phyloP scores from a whole-genome alignment of 1,140 invertebrate genomes.

The Musca vetustissima region DNA sequence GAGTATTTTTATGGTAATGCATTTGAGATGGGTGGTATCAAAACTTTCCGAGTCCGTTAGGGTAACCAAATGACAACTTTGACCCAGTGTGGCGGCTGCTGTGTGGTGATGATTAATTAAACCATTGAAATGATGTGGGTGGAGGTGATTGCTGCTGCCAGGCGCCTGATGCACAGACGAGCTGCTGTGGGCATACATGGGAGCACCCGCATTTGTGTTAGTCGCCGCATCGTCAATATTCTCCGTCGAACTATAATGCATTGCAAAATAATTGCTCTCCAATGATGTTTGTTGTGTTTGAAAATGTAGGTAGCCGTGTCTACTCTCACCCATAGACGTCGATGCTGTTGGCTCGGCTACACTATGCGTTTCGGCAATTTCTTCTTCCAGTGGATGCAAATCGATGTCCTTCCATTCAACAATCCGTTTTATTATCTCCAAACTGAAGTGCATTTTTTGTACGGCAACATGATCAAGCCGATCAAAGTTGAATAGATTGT shows the following conservation, averaged over 20 bases:
- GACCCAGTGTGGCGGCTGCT: slow-evolving; percentile 23
- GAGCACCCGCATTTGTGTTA: slow-evolving; percentile 22
- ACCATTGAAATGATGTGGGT: neutral
- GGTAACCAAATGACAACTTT: slow-evolving; percentile 67
- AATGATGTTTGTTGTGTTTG: slow-evolving; percentile 45
- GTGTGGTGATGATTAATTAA: slow-evolving; percentile 1
- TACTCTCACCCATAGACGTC: neutral
- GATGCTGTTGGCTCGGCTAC: neutral
- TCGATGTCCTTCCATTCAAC: slow-evolving; percentile 85
- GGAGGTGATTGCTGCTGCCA: neutral
- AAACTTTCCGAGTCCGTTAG: slow-evolving; percentile 77
- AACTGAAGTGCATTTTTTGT: slow-evolving; percentile 75
- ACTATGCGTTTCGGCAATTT: slow-evolving; percentile 30
- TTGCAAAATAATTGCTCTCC: slow-evolving; percentile 51
- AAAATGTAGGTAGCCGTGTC: slow-evolving; percentile 45
- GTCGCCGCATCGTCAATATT: neutral
- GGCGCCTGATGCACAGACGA: neutral
- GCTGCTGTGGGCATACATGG: too few species aligned
- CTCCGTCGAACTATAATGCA: slow-evolving; percentile 40
- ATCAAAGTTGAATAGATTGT: slow-evolving; percentile 64
- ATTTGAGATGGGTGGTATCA: slow-evolving; percentile 80
- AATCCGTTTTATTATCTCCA: slow-evolving; percentile 81
- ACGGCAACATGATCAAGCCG: slow-evolving; percentile 61
- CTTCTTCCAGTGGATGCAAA: slow-evolving; percentile 77
- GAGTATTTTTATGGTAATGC: slow-evolving; percentile 79